These are phyloP conservation scores for Tyrophagus putrescentiae DNA, from an alignment of 1,140 invertebrate species.

Conservation along the genomic window DNA sequence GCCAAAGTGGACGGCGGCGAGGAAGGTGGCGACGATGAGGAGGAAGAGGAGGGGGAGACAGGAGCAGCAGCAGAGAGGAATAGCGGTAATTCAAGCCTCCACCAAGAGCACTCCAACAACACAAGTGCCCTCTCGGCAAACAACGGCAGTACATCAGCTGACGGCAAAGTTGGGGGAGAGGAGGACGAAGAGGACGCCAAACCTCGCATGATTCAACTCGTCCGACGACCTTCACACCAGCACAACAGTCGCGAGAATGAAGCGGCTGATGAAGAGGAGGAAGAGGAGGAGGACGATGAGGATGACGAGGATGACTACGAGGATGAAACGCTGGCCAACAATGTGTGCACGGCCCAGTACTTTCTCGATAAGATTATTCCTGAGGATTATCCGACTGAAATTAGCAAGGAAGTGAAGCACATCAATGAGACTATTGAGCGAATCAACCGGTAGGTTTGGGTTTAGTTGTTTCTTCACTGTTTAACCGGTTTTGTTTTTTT, in stretches of 20 bases:
- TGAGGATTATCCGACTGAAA: constrained; percentile 1
- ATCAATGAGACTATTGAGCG: constrained; percentile 14
- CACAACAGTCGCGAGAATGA: not conserved
- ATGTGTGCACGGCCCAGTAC: constrained; percentile 2
- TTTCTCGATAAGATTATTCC: constrained; percentile 10
- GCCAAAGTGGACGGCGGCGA: not conserved
- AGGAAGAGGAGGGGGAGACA: not conserved
- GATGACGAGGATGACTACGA: not conserved
- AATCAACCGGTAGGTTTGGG: not conserved
- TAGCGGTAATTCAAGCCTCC: too few relatives aligned
- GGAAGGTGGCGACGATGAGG: not conserved
- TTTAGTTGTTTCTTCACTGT: not conserved
- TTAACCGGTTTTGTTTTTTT: not conserved
- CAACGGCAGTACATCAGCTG: too few relatives aligned
- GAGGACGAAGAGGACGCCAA: not conserved
- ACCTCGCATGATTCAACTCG: not conserved
- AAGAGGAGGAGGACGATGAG: not conserved
- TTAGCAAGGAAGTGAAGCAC: constrained; percentile 14
- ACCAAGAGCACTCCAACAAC: too few relatives aligned
- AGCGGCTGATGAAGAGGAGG: not conserved
- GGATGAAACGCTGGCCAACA: not conserved
- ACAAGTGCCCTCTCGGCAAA: too few relatives aligned
- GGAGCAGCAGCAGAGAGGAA: too few relatives aligned
- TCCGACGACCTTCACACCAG: not conserved
- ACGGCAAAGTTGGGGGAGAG: not conserved